Percentiles rank a stretch among this genome's conserved stretches.
These are phyloP conservation scores for Sylvicola cinctus DNA, from an alignment of 2,888 invertebrate genomes.

Conservation along the genomic window DNA sequence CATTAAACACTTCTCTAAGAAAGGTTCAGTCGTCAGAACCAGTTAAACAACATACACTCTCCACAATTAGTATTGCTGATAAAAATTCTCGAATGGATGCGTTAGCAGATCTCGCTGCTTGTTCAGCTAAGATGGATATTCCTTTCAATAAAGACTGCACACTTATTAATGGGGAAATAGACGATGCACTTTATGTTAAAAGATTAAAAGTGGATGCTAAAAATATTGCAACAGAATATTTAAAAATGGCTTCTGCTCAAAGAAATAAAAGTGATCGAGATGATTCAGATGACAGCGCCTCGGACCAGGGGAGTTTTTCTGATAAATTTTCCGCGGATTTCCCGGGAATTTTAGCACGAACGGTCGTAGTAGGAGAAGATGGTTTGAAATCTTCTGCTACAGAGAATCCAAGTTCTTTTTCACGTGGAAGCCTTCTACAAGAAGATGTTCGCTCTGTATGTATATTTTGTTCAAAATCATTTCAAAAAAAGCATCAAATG, in stretches of 20 bases:
- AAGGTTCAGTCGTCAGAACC: too few species aligned
- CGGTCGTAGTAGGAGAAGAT: slow-evolving; percentile 37
- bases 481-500: slow-evolving; percentile 77
- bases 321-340: slow-evolving; percentile 9
- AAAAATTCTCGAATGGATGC: too few species aligned
- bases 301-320: slow-evolving; percentile 10
- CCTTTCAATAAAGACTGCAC: slow-evolving; percentile 4
- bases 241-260: slow-evolving; percentile 32
- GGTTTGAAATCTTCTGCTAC: slow-evolving; percentile 29
- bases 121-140: slow-evolving; percentile 9
- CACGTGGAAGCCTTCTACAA: slow-evolving; percentile 31
- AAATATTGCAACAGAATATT: slow-evolving; percentile 41
- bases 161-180: too few species aligned
- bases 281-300: slow-evolving; percentile 11
- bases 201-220: slow-evolving; percentile 27
- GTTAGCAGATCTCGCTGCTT: slow-evolving; percentile 10
- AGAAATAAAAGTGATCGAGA: slow-evolving; percentile 5
- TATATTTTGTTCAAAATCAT: slow-evolving; percentile 75
- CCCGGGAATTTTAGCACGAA: slow-evolving; percentile 18
- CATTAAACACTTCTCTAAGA: too few species aligned
- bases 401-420: slow-evolving; percentile 21
- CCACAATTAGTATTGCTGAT: too few species aligned
- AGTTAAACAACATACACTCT: too few species aligned
- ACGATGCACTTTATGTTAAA: not conserved
- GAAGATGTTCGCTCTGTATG: slow-evolving; percentile 63